A percentile compares a stretch with the other conserved stretches of the same genome.
Conservation (phyloP, 2,113 vertebrate genomes). For the Mormyrus iriodes region DNA sequence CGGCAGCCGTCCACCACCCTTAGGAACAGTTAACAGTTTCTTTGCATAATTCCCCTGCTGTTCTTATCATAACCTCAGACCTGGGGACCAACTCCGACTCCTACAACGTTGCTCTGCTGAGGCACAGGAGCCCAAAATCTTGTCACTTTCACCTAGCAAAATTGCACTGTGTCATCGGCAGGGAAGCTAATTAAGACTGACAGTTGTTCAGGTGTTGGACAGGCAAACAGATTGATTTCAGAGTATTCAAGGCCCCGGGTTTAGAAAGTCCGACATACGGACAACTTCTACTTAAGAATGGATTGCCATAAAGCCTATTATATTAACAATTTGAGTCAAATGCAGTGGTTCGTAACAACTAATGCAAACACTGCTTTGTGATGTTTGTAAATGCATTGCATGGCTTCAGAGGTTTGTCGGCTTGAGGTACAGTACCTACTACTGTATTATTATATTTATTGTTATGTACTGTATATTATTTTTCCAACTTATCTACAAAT, state of each 20-base stretch:
- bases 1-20: not conserved
- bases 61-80: conserved; percentile 15
- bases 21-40: not conserved
- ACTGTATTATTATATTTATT: not conserved
- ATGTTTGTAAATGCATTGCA: not conserved
- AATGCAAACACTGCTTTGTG: not conserved
- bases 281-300: not conserved
- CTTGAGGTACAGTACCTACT: not conserved
- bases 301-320: not conserved
- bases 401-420: no score
- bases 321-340: not conserved
- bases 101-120: conserved; percentile 5
- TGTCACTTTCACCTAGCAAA: not conserved
- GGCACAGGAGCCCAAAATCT: not conserved
- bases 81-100: not conserved
- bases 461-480: no score
- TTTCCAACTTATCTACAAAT: no score
- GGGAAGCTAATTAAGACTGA: not conserved
- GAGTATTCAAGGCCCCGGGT: no score
- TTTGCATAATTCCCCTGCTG: not conserved
- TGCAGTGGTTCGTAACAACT: not conserved
- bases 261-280: not conserved
- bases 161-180: not conserved
- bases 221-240: not conserved
- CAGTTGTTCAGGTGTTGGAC: not conserved